A percentile compares a stretch with the other conserved stretches of the same genome.
These are phyloP conservation scores for Campoletis sonorensis DNA, from an alignment of 1,140 invertebrate genomes.

Conservation along the genomic window DNA sequence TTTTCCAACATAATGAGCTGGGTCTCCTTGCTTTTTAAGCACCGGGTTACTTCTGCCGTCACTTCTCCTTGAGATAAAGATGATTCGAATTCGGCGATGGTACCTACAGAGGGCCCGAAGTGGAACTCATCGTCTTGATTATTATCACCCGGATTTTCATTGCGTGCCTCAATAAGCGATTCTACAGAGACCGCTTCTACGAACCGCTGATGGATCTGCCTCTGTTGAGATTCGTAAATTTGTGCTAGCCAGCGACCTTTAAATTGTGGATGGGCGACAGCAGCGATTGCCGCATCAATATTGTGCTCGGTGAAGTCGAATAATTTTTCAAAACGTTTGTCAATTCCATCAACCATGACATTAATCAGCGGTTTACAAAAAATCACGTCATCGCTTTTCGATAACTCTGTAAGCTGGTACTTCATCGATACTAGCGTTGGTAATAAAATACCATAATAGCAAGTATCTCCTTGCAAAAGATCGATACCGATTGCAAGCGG, in stretches of 20 bases:
- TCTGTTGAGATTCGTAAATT: background rate
- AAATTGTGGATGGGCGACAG: slow-evolving; percentile 25
- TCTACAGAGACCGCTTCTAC: slow-evolving; percentile 12
- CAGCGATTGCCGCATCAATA: slow-evolving; percentile 31
- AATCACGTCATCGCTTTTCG: slow-evolving; percentile 1
- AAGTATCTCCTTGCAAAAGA: background rate
- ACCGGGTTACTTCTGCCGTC: slow-evolving; percentile 15
- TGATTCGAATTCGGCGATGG: slow-evolving; percentile 30
- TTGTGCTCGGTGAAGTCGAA: slow-evolving; percentile 10
- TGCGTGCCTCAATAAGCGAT: background rate
- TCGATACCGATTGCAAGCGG: slow-evolving; percentile 18
- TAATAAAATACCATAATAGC: slow-evolving; percentile 14
- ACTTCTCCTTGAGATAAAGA: slow-evolving; percentile 35
- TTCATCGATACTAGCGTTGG: no score
- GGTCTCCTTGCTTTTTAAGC: background rate
- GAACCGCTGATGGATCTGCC: background rate
- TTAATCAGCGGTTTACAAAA: slow-evolving; percentile 8
- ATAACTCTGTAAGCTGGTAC: slow-evolving; percentile 4
- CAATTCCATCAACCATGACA: background rate
- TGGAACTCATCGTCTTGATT: background rate
- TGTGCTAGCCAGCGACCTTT: slow-evolving; percentile 24
- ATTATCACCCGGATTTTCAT: background rate
- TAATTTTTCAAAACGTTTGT: no score
- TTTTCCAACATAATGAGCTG: slow-evolving; percentile 9
- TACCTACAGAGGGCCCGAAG: background rate